Base-by-base conservation (phyloP, 2,888 invertebrate genomes). In the Polymixis lichenea region DNA sequence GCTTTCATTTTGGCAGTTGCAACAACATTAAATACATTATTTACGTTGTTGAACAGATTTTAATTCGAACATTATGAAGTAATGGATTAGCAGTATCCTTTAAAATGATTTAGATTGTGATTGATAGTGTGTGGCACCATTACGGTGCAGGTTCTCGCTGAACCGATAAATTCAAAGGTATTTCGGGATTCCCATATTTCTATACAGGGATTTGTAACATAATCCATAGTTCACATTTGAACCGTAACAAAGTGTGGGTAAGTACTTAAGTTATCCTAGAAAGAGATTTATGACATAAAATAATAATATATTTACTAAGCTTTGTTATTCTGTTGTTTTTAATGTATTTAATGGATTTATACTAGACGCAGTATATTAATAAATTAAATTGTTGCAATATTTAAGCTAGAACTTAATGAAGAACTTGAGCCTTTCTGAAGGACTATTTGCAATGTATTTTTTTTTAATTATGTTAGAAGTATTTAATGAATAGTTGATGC, bases 211-310 rank as follows among this genome's bases (percentile, higher is more conserved):
- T 25, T 43, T 15, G 19, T 46, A 19, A 9, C 6, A 22, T 22
- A n/a, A 58, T 28, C 25, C 4, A 3, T 15, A 51, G 0, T 51
- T 58, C 3, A 22, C 38, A 78, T 7, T 68, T 78, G 32, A 15
- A 17, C 69, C n/a, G 46, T 17, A 55, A 68, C 76, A 38, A 19
- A 46, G 43, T 13, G 43, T 32, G 4, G 2, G 32, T 46, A 2
- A 46, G 60, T 53, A 46, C 60, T 61, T 22, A 53, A 55, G 25
- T 67, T 68, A 77, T 46, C 32, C 32, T 53, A 43, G 13, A 60
- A n/a, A 13, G 8, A 68, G 76, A 67, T 78, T 67, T 53, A 78
- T 46, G 60, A 60, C 49, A 38, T 53, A 25, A 61, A 78, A 53
- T 61, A 53, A 60, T 67, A 17, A 78, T 32, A 32, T 51, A 76